Conservation (phyloP, 2,113 vertebrate genomes). For the Rattus rattus region DNA sequence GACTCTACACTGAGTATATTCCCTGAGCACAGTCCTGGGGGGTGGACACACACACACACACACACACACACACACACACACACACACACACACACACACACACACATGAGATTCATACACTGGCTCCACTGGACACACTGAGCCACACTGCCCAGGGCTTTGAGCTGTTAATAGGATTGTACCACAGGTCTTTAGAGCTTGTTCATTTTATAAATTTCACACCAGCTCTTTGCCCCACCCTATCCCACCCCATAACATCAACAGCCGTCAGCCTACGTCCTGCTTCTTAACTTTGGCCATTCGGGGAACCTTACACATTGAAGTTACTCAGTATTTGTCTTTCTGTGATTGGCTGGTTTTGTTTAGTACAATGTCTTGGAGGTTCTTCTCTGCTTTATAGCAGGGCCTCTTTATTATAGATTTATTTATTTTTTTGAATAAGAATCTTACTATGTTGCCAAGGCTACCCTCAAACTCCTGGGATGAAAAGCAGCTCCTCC, state of each 20-base stretch:
- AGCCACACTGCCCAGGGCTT: rapidly evolving
- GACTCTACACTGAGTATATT: neutral
- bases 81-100: neutral
- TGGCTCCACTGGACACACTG: neutral
- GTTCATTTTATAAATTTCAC: neutral
- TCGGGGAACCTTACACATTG: neutral
- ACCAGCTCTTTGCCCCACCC: no score
- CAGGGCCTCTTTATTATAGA: neutral
- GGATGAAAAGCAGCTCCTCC: neutral
- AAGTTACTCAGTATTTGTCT: neutral
- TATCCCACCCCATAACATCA: rapidly evolving
- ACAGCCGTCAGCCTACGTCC: neutral
- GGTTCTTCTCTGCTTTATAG: neutral
- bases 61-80: neutral
- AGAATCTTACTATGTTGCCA: neutral
- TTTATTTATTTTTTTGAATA: neutral
- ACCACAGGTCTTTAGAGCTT: neutral
- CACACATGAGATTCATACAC: neutral
- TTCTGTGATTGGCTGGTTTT: neutral
- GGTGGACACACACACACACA: neutral
- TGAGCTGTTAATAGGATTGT: neutral
- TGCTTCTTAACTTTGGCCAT: neutral
- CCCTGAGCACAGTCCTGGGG: neutral
- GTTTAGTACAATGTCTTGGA: neutral
- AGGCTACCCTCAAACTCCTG: neutral